Conservation (phyloP, 2,797 vertebrate species). For the Champsocephalus gunnari region DNA sequence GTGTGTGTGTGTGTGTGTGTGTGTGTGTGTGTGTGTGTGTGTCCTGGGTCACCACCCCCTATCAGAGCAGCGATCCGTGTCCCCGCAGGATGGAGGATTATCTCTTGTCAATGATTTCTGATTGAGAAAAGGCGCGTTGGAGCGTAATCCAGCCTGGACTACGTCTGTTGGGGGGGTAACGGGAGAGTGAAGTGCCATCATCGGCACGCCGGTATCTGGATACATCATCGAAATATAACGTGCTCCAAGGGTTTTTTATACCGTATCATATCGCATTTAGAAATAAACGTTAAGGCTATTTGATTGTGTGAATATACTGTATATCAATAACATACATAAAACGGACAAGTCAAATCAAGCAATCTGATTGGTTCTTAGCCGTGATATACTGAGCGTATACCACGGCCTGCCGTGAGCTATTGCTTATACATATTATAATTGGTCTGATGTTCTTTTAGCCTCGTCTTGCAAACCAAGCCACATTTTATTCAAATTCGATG, state of each 20-base stretch:
- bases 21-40: slow-evolving; percentile 4
- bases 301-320: neutral
- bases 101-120: slow-evolving; percentile 38
- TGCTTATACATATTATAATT: neutral
- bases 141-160: too few relatives aligned
- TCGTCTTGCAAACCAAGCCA: neutral
- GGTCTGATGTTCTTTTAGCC: neutral
- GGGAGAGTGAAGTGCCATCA: slow-evolving; percentile 1
- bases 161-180: slow-evolving; percentile 9
- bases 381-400: too few relatives aligned
- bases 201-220: neutral
- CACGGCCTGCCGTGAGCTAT: too few relatives aligned
- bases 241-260: neutral
- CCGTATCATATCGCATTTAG: neutral
- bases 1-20: too few relatives aligned
- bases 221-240: neutral
- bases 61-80: slow-evolving; percentile 42
- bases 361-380: too few relatives aligned
- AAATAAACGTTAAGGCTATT: too few relatives aligned
- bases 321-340: neutral
- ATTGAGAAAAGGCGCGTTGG: slow-evolving; percentile 3
- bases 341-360: too few relatives aligned
- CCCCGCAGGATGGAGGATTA: slow-evolving; percentile 51
- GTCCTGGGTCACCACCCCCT: slow-evolving; percentile 25
- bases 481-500: too few relatives aligned